Evolutionary conservation across 2,113 vertebrate species (phyloP).

Genomic region (Azemiops feae): DNA sequence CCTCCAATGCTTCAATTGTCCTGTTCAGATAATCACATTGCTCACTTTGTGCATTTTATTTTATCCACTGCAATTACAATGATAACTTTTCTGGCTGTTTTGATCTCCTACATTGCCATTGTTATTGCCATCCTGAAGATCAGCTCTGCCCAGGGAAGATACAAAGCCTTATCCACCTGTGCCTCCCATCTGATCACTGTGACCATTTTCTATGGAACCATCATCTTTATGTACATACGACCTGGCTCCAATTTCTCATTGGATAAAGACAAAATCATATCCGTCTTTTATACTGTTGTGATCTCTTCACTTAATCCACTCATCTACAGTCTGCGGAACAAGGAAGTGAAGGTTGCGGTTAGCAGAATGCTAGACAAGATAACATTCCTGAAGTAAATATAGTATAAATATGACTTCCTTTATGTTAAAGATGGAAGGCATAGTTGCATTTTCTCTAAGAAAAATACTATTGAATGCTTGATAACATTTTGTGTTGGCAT

Average conservation of each 20-base stretch:
- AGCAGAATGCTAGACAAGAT: slow-evolving; percentile 21
- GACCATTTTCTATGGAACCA: neutral
- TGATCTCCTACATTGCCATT: slow-evolving; percentile 40
- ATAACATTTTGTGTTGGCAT: neutral
- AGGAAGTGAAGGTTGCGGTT: slow-evolving; percentile 42
- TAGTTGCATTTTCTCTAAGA: neutral
- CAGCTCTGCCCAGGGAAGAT: neutral
- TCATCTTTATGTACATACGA: neutral
- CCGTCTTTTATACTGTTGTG: slow-evolving; percentile 47
- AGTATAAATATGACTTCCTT: neutral
- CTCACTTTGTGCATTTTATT: neutral
- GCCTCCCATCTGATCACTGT: neutral
- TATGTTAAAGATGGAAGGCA: neutral
- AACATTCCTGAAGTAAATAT: neutral
- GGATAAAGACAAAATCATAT: slow-evolving; percentile 33
- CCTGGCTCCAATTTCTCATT: neutral
- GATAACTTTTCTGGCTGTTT: neutral
- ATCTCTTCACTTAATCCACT: slow-evolving; percentile 41
- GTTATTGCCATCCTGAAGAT: slow-evolving; percentile 26
- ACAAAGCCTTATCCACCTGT: neutral
- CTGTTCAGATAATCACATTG: neutral
- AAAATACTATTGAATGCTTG: neutral
- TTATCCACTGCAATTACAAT: neutral
- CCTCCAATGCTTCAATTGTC: neutral
- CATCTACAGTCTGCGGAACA: slow-evolving; percentile 49